Evolutionary conservation across 2,888 invertebrate species (phyloP), one percentile per base, ranked within the genome.

Genomic region (Altica lythri): DNA sequence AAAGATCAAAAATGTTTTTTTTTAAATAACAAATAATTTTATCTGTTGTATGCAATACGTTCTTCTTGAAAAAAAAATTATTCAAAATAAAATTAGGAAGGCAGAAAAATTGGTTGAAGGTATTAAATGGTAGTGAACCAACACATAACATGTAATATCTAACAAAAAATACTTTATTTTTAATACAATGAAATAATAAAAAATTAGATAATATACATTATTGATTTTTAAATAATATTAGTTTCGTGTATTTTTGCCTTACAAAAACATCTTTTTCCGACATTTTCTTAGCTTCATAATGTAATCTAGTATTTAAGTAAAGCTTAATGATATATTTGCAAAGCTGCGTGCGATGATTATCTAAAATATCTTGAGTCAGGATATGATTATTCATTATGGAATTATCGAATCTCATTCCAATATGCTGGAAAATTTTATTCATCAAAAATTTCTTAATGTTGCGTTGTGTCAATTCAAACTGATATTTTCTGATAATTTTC

Each of bases 211-310:
- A n/a, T n/a, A n/a, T n/a, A n/a, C n/a, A n/a, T n/a, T 19, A 34
- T 34, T 34, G 34, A 12, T 13, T 13, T 13, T 34, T 34, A 34
- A 34, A 34, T 34, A 34, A 13, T 5, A 34, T 34, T 13, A 34
- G 14, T 34, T 34, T 34, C 4, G 34, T 34, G 13, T 13, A 34
- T 13, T 34, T 34, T 34, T 9, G 13, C 3, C 34, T 9, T 34
- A 34, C 4, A 14, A 12, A 34, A 5, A 13, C 10, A 34, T 34
- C 12, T 34, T 34, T 34, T 30, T 30, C 30, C 6, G 34, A 13
- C 34, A 34, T 34, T 34, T 34, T 34, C 14, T 30, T 30, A 30
- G 30, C 30, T 30, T 30, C 30, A 10, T 34, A 34, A 34, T 13
- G 13, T 34, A 34, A 34, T 34, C 22, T 19, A 5, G 22, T 19